Evolutionary conservation across 2,888 invertebrate species (phyloP), one percentile per base, ranked within the genome.

Genomic region (Catonia carolina): DNA sequence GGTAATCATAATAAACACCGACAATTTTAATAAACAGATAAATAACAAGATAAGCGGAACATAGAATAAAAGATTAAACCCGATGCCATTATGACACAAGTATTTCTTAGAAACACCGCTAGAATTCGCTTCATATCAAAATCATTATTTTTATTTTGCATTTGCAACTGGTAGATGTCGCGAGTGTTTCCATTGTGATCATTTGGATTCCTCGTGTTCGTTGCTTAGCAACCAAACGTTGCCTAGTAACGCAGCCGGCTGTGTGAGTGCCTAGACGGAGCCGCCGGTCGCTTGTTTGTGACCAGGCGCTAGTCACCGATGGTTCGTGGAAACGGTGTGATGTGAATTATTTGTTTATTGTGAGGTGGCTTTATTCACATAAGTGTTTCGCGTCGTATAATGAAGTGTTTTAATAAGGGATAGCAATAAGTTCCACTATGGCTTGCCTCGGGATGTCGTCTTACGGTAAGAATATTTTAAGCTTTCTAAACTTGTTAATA

Each of bases 201-300:
- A 2, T 12, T n/a, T 20, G 14, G 22, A 41, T 3, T 2, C n/a
- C 45, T 45, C 45, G 45, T 3, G 45, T 45, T 45, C 23, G 45
- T 45, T 23, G 23, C 45, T 27, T 45, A 23, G 45, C 23, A 45
- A 45, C 45, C 23, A 14, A n/a, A 2, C 23, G 45, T 45, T 23
- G 2, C 45, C 23, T 45, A 45, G 45, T 14, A 45, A 45, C 45
- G 22, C 22, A 45, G 45, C 45, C 45, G 45, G 45, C 45, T 45
- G 8, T 27, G 8, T 8, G 27, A 6, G 27, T 45, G 45, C 45
- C 45, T 45, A 45, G 45, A 45, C 8, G 27, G 27, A 27, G 27
- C 27, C 27, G 27, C 5, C 27, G n/a, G n/a, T 8, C 27, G 27
- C 8, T 27, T 27, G 27, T 8, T 27, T 27, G 27, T 45, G 22